Base-by-base conservation (phyloP, 1,140 invertebrate species). In the Whitmania pigra region DNA sequence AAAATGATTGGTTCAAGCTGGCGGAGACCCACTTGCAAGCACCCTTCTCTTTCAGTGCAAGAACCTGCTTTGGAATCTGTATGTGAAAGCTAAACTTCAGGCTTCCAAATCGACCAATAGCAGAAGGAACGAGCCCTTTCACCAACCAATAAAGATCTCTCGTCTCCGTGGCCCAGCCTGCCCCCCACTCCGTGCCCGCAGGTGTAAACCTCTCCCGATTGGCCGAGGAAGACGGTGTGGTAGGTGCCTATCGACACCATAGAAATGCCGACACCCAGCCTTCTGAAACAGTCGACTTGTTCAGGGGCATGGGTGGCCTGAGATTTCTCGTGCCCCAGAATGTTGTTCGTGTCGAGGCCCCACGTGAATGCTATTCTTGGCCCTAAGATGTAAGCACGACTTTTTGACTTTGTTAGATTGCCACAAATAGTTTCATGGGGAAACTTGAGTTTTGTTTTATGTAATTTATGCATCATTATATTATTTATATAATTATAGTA, bases 131-230 rank as follows among this genome's bases (percentile, higher is more conserved):
- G 43, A 49, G 43, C 15, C 43, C 11, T 4, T 49, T 49, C 43
- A 49, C 43, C 43, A 11, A 79, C 78, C 79, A 0, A 88, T 76
- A 43, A 76, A 53, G 86, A 85, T 73, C 84, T 80, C 78, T 89
- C 87, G 70, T 81, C 78, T 0, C 84, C 84, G 69, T 87, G 84
- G 0, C 89, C 89, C 3, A 90, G 83, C 27, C 88, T 80, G 0
- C 88, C 88, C 54, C 88, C 88, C 76, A 86, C 85, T n/a, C 88
- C 87, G 81, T 89, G 87, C 0, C 89, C 89, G 81, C 88, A 89
- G 40, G 85, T 85, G 81, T 85, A 90, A 3, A 87, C 86, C 73
- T 83, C 79, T 0, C 87, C 86, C 72, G 76, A 75, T 2, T 76
- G 79, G 27, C 85, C 82, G 49, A 89, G 76, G 80, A 88, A 88